Evolutionary conservation across 2,797 vertebrate species (phyloP).

Genomic region (Neopelma chrysocephalum): DNA sequence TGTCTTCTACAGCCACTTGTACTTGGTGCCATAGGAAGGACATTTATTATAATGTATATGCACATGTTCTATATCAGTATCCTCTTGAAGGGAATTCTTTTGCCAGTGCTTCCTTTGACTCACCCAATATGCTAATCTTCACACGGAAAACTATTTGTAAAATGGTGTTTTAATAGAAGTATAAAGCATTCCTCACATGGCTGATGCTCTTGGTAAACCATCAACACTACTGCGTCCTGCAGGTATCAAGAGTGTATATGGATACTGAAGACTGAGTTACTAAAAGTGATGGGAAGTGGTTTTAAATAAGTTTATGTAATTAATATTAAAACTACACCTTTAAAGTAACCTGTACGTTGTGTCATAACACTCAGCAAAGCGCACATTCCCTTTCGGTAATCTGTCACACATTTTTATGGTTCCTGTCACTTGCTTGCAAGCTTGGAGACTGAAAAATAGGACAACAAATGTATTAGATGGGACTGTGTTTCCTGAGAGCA

Average conservation of each 20-base stretch:
- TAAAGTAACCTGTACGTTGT: background rate
- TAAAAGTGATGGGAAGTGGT: background rate
- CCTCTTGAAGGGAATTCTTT: background rate
- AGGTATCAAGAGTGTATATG: background rate
- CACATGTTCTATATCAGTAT: background rate
- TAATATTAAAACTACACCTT: background rate
- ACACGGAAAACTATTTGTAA: background rate
- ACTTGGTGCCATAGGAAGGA: background rate
- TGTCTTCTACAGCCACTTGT: background rate
- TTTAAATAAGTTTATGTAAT: background rate
- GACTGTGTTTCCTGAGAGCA: background rate
- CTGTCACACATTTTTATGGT: background rate
- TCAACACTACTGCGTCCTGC: background rate
- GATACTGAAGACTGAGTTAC: background rate
- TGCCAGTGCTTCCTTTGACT: background rate
- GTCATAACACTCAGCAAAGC: background rate
- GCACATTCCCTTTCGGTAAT: background rate
- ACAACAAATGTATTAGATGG: background rate
- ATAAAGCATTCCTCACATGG: background rate
- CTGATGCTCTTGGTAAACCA: background rate
- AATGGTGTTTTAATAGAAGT: background rate
- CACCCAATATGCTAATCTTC: background rate
- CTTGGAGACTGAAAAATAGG: background rate
- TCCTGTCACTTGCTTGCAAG: background rate
- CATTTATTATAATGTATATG: background rate